Conservation (phyloP, 1,140 invertebrate genomes). For the Macrobrachium rosenbergii region DNA sequence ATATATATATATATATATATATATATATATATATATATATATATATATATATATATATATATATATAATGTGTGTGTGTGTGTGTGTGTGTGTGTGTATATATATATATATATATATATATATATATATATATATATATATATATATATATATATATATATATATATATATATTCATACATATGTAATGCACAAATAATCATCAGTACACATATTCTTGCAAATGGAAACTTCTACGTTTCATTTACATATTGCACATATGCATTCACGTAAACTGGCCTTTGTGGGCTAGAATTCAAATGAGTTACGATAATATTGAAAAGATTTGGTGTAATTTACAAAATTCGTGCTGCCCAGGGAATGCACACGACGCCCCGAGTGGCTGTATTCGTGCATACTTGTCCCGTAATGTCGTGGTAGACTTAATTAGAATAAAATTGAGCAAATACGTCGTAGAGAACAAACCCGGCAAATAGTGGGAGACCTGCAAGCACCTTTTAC, state of each 20-base stretch:
- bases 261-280: background rate
- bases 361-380: no score
- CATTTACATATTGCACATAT: background rate
- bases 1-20: no score
- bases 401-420: no score
- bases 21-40: no score
- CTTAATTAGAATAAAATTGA: background rate
- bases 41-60: no score
- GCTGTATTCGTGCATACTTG: no score
- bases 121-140: conserved; percentile 15
- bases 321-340: no score
- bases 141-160: conserved; percentile 11
- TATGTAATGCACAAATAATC: background rate
- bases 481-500: conserved; percentile 14
- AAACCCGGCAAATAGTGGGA: background rate
- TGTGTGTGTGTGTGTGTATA: no score
- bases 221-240: background rate
- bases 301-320: no score
- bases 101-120: conserved; percentile 14
- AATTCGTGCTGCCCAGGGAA: no score
- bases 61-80: no score
- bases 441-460: background rate
- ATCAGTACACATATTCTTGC: background rate
- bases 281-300: no score
- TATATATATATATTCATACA: background rate